These are phyloP conservation scores for Apistogramma diplotaenia DNA, from an alignment of 2,113 vertebrate species.

Conservation along the genomic window DNA sequence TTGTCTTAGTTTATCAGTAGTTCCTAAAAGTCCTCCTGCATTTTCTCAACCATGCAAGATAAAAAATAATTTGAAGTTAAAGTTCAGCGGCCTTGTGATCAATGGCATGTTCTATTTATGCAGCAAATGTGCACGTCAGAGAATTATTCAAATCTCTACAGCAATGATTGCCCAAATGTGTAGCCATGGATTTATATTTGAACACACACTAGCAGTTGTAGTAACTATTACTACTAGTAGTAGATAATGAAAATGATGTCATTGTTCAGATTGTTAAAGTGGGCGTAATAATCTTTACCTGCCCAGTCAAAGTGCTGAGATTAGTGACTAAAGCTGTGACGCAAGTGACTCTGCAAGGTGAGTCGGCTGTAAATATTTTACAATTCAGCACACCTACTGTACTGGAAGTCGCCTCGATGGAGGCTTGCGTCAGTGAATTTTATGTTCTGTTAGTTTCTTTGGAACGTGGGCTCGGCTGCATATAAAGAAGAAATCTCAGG, in stretches of 20 bases:
- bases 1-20: background rate
- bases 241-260: too few species aligned
- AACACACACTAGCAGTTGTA: too few species aligned
- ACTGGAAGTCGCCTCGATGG: background rate
- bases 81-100: background rate
- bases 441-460: background rate
- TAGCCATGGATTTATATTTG: background rate
- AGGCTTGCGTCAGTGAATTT: background rate
- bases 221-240: too few species aligned
- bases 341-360: slow-evolving; percentile 10
- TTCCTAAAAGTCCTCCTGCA: background rate
- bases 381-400: background rate
- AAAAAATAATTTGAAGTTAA: background rate
- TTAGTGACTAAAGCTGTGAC: background rate
- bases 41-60: background rate
- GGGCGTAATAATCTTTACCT: background rate
- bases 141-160: background rate
- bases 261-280: background rate
- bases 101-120: background rate
- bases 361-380: slow-evolving; percentile 23
- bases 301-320: background rate
- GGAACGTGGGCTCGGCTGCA: background rate
- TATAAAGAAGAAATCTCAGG: background rate
- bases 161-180: background rate
- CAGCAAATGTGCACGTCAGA: background rate